A percentile compares a stretch with the other conserved stretches of the same genome.
phyloP scores from a whole-genome alignment of 2,113 vertebrate species.

The Pristiophorus japonicus region DNA sequence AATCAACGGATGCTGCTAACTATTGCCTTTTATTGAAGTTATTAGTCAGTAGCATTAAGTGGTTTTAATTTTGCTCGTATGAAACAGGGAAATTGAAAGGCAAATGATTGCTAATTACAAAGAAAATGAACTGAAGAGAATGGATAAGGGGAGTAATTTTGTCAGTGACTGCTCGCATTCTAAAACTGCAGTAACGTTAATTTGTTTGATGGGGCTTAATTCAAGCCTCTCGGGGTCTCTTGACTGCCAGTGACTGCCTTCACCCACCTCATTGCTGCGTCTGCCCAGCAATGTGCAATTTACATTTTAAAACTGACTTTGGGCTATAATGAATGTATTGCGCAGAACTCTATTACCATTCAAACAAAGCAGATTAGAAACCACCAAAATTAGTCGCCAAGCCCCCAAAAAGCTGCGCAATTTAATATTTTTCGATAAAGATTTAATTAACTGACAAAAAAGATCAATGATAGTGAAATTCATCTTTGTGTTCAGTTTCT shows the following conservation, averaged over 20 bases:
- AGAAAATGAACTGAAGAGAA: background rate
- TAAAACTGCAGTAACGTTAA: background rate
- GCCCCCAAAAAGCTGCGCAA: background rate
- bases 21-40: background rate
- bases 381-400: background rate
- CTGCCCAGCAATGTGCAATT: no score
- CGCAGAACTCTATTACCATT: background rate
- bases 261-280: background rate
- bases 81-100: background rate
- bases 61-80: background rate
- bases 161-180: background rate
- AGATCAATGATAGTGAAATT: background rate
- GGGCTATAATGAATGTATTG: background rate
- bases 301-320: background rate
- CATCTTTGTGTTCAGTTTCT: background rate
- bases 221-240: background rate
- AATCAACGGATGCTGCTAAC: background rate
- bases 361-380: background rate
- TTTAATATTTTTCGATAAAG: background rate
- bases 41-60: background rate
- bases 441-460: conserved; percentile 23
- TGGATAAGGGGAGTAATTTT: background rate
- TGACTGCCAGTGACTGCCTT: background rate
- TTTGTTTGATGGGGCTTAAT: background rate
- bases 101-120: background rate